Base-by-base conservation (phyloP, 1,140 invertebrate genomes). In the Papilio machaon region DNA sequence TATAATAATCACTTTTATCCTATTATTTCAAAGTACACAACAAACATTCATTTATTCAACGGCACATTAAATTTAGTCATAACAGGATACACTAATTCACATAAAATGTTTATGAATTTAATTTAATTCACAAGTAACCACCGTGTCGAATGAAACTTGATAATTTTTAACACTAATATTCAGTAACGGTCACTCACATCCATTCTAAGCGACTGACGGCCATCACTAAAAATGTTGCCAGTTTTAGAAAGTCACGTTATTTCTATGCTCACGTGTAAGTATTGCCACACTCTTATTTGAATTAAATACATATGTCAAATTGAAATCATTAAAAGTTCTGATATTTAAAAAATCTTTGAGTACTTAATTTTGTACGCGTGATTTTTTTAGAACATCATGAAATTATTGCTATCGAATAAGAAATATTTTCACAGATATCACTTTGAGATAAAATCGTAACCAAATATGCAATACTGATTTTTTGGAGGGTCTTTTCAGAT, bases 141-240 rank as follows among this genome's bases (percentile, higher is more conserved):
- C 90, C 85, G 84, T 89, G 88, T 87, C 88, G 88, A 84, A 85
- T 81, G 82, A 91, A 91, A 92, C 88, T 90, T 89, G 83, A 86
- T 86, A 84, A 89, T 90, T 87, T 90, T 90, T 85, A 86, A 87
- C 89, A 89, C 87, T 86, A 89, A 91, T 88, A 88, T 91, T 89
- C 87, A 86, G 85, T 87, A 91, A 91, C 86, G 81, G 85, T 85
- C 85, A 86, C 85, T 87, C 80, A 81, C 88, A 88, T 87, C 89
- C 88, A 87, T 87, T 88, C 89, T 85, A 91, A 89, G 84, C 88
- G 88, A 92, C 91, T 88, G 86, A 92, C 91, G 91, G 92, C 91
- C 92, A 94, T 94, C 87, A 93, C 92, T 94, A 78, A 92, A 92
- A 92, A 91, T 93, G 89, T 92, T 94, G 90, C 91, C 91, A 91